Conservation (phyloP, 35 echinoderm and acorn worm genomes). For the Ophioderma brevispina region DNA sequence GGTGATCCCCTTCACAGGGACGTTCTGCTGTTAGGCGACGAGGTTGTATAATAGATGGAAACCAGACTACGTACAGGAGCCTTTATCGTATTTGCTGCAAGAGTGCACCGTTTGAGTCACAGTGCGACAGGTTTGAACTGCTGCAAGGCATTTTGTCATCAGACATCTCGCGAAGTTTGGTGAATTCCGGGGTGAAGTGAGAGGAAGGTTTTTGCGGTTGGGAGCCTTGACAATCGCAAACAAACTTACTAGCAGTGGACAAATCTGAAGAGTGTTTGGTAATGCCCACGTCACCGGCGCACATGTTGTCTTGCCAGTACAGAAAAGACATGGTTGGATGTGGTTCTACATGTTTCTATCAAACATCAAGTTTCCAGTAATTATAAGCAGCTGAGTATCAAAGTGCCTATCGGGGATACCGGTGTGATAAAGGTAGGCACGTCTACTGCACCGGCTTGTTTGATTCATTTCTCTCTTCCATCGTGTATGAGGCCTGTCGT, state of each 20-base stretch:
- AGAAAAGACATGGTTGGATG: no score
- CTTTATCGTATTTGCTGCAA: background rate
- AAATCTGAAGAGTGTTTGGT: background rate
- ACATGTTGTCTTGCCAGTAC: no score
- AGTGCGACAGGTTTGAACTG: background rate
- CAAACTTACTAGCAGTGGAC: background rate
- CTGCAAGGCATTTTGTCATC: background rate
- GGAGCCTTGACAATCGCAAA: background rate
- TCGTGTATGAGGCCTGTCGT: background rate
- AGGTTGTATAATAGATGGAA: background rate
- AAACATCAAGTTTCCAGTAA: no score
- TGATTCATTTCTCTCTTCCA: no score
- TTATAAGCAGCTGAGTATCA: no score
- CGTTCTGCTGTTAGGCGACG: no score
- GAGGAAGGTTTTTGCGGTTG: background rate
- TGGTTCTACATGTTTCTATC: no score
- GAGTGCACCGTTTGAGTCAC: background rate
- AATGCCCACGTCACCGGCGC: no score
- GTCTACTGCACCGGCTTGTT: no score
- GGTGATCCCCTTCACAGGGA: no score
- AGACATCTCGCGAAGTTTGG: background rate
- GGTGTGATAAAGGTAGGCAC: no score
- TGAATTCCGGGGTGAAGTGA: background rate
- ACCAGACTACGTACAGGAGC: background rate
- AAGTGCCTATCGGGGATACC: no score